These are phyloP conservation scores for Pecten maximus DNA, from an alignment of 2,888 invertebrate genomes.

Conservation along the genomic window DNA sequence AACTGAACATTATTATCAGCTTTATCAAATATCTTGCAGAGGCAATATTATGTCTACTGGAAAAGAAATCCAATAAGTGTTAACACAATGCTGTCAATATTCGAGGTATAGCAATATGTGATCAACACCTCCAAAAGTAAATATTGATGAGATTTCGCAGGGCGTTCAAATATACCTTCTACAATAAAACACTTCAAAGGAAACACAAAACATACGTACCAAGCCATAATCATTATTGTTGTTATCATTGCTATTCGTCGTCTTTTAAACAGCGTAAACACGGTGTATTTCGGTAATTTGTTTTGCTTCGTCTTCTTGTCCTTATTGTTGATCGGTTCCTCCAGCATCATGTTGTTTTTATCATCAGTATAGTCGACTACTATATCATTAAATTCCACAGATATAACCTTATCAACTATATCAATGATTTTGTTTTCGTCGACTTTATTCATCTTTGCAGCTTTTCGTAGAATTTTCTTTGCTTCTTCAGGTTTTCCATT, in stretches of 20 bases:
- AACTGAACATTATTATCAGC: too few relatives aligned
- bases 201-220: too few relatives aligned
- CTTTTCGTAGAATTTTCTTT: not conserved
- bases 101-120: too few relatives aligned
- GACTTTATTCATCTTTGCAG: not conserved
- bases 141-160: too few relatives aligned
- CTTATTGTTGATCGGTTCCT: not conserved
- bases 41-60: too few relatives aligned
- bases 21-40: too few relatives aligned
- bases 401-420: not conserved
- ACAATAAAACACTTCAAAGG: too few relatives aligned
- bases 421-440: not conserved
- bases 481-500: not conserved
- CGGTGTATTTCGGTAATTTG: not conserved
- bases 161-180: too few relatives aligned
- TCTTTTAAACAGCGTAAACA: not conserved
- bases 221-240: not conserved
- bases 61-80: too few relatives aligned
- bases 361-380: not conserved
- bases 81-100: too few relatives aligned
- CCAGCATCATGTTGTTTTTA: not conserved
- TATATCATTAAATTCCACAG: not conserved
- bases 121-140: too few relatives aligned
- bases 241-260: not conserved
- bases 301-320: not conserved